Percentiles rank a stretch among this genome's conserved stretches.
Evolutionary conservation across 2,113 vertebrate genomes (phyloP).

Genomic region (Lophotis ruficrista): DNA sequence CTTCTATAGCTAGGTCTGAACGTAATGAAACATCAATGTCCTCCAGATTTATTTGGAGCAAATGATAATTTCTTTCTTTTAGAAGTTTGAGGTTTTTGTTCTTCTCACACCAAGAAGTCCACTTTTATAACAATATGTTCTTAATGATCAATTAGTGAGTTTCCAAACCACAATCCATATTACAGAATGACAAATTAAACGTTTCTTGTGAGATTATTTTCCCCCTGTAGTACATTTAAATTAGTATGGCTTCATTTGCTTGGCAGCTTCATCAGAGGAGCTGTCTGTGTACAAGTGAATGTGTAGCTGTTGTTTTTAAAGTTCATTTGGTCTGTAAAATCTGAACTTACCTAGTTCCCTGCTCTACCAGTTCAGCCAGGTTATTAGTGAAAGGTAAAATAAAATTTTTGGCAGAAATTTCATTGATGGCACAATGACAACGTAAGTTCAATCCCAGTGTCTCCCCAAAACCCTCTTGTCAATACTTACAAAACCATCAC

Average conservation of each 20-base stretch:
- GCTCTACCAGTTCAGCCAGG: background rate
- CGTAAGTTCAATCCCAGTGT: no score
- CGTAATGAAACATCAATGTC: background rate
- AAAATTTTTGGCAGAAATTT: background rate
- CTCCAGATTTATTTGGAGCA: background rate
- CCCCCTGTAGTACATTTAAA: background rate
- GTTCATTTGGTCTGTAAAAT: slow-evolving; percentile 39
- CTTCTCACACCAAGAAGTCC: background rate
- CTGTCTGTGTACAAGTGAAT: background rate
- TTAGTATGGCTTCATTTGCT: slow-evolving; percentile 32
- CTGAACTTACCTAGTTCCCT: slow-evolving; percentile 7
- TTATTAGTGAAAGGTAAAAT: slow-evolving; percentile 31
- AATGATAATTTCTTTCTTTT: background rate
- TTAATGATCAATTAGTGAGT: slow-evolving; percentile 28
- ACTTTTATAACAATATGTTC: background rate
- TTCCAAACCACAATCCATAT: background rate
- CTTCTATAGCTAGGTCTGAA: background rate
- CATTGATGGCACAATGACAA: background rate
- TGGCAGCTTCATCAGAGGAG: slow-evolving; percentile 14
- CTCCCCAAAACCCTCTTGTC: background rate
- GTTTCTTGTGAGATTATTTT: background rate
- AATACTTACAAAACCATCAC: background rate
- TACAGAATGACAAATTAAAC: background rate
- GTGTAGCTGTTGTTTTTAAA: slow-evolving; percentile 17
- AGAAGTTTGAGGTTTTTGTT: background rate